Percentiles rank a stretch among this genome's conserved stretches.
Evolutionary conservation across 2,888 invertebrate genomes (phyloP).

Genomic region (Empis livida): DNA sequence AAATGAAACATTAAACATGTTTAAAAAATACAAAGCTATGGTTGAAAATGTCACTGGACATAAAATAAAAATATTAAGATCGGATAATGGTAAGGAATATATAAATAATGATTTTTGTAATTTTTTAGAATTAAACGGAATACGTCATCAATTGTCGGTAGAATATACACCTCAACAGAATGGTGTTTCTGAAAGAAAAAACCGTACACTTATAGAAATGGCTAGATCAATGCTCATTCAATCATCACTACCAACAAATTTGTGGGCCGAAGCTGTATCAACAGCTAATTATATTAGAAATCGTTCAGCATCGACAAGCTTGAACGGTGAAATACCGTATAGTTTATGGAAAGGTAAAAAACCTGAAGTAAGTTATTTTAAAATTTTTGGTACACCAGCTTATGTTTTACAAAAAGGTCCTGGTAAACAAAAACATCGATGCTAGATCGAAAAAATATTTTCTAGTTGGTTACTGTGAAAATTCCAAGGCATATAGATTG

Average conservation of each 20-base stretch:
- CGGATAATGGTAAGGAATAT: slow-evolving; percentile 18
- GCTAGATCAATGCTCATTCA: slow-evolving; percentile 16
- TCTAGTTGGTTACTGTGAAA: neutral
- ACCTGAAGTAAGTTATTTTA: neutral
- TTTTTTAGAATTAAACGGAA: slow-evolving; percentile 14
- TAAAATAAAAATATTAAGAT: slow-evolving; percentile 14
- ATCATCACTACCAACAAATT: slow-evolving; percentile 11
- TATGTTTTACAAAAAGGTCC: neutral
- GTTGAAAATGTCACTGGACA: slow-evolving; percentile 10
- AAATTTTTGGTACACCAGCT: neutral
- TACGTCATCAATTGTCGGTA: slow-evolving; percentile 13
- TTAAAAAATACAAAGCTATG: slow-evolving; percentile 14
- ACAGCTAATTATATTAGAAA: slow-evolving; percentile 11
- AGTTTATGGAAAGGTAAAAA: neutral
- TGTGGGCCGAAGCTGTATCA: slow-evolving; percentile 19
- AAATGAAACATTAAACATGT: slow-evolving; percentile 9
- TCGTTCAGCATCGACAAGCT: neutral
- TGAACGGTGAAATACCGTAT: neutral
- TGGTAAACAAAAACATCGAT: slow-evolving; percentile 10
- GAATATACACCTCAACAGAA: slow-evolving; percentile 15
- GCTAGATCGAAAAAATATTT: slow-evolving; percentile 4
- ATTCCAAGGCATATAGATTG: slow-evolving; percentile 1
- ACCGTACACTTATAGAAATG: slow-evolving; percentile 15
- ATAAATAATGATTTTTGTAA: slow-evolving; percentile 7
- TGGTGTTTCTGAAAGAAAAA: slow-evolving; percentile 16